Base-by-base conservation (phyloP, 2,797 vertebrate species). In the Denticeps clupeoides region DNA sequence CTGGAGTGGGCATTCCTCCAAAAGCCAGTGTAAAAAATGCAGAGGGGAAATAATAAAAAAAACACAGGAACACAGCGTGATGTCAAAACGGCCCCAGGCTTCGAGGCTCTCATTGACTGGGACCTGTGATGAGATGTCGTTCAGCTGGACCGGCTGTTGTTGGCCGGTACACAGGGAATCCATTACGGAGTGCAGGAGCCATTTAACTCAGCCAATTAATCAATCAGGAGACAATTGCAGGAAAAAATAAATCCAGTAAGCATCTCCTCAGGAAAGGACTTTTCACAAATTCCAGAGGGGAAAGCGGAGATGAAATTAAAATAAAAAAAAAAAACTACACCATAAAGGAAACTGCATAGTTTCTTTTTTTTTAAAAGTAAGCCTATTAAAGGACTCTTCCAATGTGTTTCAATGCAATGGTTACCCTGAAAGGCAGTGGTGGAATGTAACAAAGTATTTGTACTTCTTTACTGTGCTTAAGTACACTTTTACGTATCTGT, bases 91-190 rank as follows among this genome's bases (percentile, higher is more conserved):
- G n/a, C n/a, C n/a, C n/a, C n/a, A n/a, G n/a, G n/a, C n/a, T n/a
- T n/a, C n/a, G n/a, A n/a, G n/a, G n/a, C 26, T 41, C 15, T 5
- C 42, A 19, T 25, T 33, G 2, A 45, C 24, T 40, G 35, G 37
- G 37, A 47, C 41, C n/a, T 21, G 3, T 23, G 13, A 32, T 41
- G 29, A 16, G 52, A 32, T 40, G 31, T 1, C 6, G 32, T 45
- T 51, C 37, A 37, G 24, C 29, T 43, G 15, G 18, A 44, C 21
- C 8, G 42, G n/a, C 24, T 25, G 7, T 25, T 27, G 47, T 59
- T 67, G 67, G 59, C 65, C 7, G 4, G 33, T 47, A 51, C 53
- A 58, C 58, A 64, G 49, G 57, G 62, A 66, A 58, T 29, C 60
- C 59, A 64, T 68, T 71, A 68, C 25, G 3, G 31, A 48, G 45